These are phyloP conservation scores for Marmota monax DNA, from an alignment of 2,113 vertebrate species.

Conservation along the genomic window DNA sequence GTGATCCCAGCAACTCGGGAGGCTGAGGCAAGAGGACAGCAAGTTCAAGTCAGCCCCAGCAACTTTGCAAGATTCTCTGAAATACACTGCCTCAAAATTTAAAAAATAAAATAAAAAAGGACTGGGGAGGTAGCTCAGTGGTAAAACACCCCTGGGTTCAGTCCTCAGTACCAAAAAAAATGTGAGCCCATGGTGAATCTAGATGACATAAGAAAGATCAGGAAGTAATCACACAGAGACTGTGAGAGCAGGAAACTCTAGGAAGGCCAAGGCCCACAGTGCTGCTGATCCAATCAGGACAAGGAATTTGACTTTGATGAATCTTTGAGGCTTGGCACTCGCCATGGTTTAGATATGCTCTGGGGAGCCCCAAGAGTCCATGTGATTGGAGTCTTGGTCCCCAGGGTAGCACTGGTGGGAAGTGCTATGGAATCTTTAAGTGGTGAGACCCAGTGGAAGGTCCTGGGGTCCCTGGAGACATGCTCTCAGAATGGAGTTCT, in stretches of 20 bases:
- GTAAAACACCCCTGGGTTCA: no score
- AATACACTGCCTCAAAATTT: no score
- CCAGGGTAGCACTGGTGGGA: background rate
- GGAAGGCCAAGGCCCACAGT: background rate
- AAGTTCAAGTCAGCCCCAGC: no score
- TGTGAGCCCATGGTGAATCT: background rate
- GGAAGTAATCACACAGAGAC: fast-evolving
- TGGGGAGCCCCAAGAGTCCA: background rate
- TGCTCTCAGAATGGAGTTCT: background rate
- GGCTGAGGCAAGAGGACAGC: no score
- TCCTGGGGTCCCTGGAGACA: no score
- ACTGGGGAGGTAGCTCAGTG: no score
- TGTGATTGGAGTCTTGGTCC: background rate
- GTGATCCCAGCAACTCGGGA: no score
- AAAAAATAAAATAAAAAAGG: no score
- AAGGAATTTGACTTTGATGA: background rate
- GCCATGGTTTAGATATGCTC: background rate
- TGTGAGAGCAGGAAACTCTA: background rate
- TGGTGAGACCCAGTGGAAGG: no score
- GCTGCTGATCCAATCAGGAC: fast-evolving
- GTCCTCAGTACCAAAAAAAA: no score
- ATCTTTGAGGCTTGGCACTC: background rate
- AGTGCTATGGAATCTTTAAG: background rate
- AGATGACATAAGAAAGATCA: fast-evolving
- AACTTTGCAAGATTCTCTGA: no score